Base-by-base conservation (phyloP, 2,888 invertebrate species). In the Ormia ochracea region DNA sequence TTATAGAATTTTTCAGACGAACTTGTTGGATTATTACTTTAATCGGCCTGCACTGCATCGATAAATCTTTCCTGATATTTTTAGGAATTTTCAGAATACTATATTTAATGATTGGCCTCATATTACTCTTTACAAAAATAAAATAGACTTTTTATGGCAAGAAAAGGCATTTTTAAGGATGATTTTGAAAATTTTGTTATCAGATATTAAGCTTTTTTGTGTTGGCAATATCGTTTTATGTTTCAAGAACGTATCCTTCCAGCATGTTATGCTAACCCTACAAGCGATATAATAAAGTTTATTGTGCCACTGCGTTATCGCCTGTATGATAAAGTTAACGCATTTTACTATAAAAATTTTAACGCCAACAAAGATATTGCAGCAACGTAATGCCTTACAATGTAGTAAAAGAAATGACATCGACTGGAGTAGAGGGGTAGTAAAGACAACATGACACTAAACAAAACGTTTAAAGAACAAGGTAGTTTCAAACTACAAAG, bases 301-400 rank as follows among this genome's bases (percentile, higher is more conserved):
- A 4, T 23, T 31, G 31, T 14, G 23, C 41, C n/a, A 14, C 7
- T 54, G 41, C 68, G 23, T 68, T 43, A 38, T 61, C 31, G 26
- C 19, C 26, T 52, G 14, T 61, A 59, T 70, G 58, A 70, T 70
- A 50, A 70, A 77, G 65, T 77, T 70, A 70, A 70, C 73, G 66
- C 54, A 68, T 72, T 66, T 73, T 50, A 19, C 31, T 59, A 28
- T 54, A 72, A 72, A n/a, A 72, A 72, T 66, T 73, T 72, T 54
- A 65, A 45, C 19, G 28, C 43, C 74, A 70, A 52, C 52, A 43
- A 52, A 36, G 19, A 59, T n/a, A 36, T 38, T 61, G 28, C 54
- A 28, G 33, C 65, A 17, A 36, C 38, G n/a, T 38, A 45, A 56
- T 36, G 65, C 33, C n/a, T 21, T 10, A 56, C 31, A 56, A 48